Conservation (phyloP, 1,140 invertebrate species). For the Drosophila kohkoa region DNA sequence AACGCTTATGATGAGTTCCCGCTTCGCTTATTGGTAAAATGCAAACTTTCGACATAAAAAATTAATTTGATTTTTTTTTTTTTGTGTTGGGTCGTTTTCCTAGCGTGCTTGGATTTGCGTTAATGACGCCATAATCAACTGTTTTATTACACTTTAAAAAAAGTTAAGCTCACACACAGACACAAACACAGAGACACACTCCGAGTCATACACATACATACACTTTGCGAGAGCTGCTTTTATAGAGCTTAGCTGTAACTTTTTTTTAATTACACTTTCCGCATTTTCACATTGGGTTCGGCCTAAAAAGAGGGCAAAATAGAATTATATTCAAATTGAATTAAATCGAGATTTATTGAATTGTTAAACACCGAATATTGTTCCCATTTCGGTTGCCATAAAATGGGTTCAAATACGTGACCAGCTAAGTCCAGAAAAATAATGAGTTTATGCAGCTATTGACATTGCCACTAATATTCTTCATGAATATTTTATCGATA, state of each 20-base stretch:
- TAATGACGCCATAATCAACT: slow-evolving; percentile 80
- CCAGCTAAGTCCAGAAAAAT: background rate
- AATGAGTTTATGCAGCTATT: background rate
- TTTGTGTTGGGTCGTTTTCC: slow-evolving; percentile 10
- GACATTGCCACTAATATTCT: no score
- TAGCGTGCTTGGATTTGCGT: slow-evolving; percentile 65
- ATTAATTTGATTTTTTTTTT: slow-evolving; percentile 78
- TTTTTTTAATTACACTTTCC: slow-evolving; percentile 68
- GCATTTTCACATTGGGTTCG: slow-evolving; percentile 18
- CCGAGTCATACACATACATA: slow-evolving; percentile 7
- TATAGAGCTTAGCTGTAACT: slow-evolving; percentile 45
- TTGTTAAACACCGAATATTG: slow-evolving; percentile 24
- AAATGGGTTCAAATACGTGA: slow-evolving; percentile 15
- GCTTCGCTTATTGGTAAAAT: slow-evolving; percentile 63
- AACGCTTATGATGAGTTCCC: slow-evolving; percentile 71
- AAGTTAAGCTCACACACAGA: slow-evolving; percentile 57
- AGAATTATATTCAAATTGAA: slow-evolving; percentile 41
- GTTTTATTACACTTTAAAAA: slow-evolving; percentile 79
- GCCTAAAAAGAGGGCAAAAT: background rate
- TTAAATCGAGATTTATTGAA: slow-evolving; percentile 47
- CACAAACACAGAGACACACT: slow-evolving; percentile 3
- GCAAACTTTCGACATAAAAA: slow-evolving; percentile 80
- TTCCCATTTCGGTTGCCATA: slow-evolving; percentile 16
- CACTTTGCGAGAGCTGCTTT: slow-evolving; percentile 7
- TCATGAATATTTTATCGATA: no score